Evolutionary conservation across 1,140 invertebrate species (phyloP).

Genomic region (Heliconius hermathena): DNA sequence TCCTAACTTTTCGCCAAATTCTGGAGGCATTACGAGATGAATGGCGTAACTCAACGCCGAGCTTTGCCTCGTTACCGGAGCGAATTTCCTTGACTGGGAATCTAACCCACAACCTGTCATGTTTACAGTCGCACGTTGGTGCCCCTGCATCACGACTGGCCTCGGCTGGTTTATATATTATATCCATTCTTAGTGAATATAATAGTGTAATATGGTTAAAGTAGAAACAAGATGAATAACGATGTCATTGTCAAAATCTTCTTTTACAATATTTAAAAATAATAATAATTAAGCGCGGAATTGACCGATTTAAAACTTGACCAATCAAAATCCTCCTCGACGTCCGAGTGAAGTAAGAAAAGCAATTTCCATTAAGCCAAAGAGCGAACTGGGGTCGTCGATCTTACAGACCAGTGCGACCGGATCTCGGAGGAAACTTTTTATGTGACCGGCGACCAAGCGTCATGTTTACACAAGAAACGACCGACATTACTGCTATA

Average conservation of each 20-base stretch:
- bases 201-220: not conserved
- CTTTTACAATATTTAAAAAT: not conserved
- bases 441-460: constrained; percentile 67
- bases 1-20: too few relatives aligned
- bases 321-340: constrained; percentile 51
- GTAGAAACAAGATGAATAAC: not conserved
- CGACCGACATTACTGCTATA: constrained; percentile 45
- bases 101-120: too few relatives aligned
- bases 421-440: constrained; percentile 74
- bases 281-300: constrained; percentile 11
- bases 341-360: constrained; percentile 58
- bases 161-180: too few relatives aligned
- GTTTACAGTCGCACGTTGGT: too few relatives aligned
- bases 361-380: constrained; percentile 78
- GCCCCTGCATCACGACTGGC: too few relatives aligned
- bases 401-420: constrained; percentile 73
- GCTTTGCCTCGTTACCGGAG: too few relatives aligned
- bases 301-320: constrained; percentile 42
- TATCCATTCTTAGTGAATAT: not conserved
- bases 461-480: constrained; percentile 74
- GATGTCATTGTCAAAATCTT: not conserved
- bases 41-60: too few relatives aligned
- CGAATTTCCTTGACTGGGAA: too few relatives aligned
- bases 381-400: constrained; percentile 72
- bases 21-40: too few relatives aligned